Evolutionary conservation across 2,888 invertebrate species (phyloP).

Genomic region (Entomobrya multifasciata): DNA sequence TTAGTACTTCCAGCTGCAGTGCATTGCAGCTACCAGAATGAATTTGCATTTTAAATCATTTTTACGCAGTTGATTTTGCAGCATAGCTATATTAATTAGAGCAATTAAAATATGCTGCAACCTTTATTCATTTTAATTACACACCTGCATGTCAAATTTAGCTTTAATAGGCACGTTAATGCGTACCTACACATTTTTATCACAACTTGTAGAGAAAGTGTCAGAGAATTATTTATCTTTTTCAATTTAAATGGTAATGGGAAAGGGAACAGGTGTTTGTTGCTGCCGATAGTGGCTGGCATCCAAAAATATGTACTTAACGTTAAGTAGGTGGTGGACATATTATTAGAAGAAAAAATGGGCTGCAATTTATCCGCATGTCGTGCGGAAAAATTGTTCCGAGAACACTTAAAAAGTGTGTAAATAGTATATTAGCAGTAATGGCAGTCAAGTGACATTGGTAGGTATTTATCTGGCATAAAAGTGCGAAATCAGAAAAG

Average conservation of each 20-base stretch:
- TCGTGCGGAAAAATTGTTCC: slow-evolving; percentile 45
- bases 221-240: too few species aligned
- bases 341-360: too few species aligned
- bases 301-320: too few species aligned
- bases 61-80: slow-evolving; percentile 17
- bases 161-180: too few species aligned
- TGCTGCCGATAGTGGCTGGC: slow-evolving; percentile 6
- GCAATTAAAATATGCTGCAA: slow-evolving; percentile 34
- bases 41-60: neutral
- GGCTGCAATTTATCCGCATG: neutral
- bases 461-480: neutral
- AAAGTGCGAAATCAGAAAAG: slow-evolving; percentile 12
- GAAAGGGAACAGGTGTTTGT: slow-evolving; percentile 37
- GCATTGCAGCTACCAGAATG: neutral
- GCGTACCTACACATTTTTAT: too few species aligned
- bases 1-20: slow-evolving; percentile 19
- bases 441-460: neutral
- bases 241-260: slow-evolving; percentile 9
- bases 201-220: neutral
- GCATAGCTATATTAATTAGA: slow-evolving; percentile 23
- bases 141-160: neutral
- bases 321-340: too few species aligned
- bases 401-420: neutral
- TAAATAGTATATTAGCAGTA: neutral
- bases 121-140: slow-evolving; percentile 33